phyloP scores from a whole-genome alignment of 2,797 vertebrate genomes.

The Tinamus major region DNA sequence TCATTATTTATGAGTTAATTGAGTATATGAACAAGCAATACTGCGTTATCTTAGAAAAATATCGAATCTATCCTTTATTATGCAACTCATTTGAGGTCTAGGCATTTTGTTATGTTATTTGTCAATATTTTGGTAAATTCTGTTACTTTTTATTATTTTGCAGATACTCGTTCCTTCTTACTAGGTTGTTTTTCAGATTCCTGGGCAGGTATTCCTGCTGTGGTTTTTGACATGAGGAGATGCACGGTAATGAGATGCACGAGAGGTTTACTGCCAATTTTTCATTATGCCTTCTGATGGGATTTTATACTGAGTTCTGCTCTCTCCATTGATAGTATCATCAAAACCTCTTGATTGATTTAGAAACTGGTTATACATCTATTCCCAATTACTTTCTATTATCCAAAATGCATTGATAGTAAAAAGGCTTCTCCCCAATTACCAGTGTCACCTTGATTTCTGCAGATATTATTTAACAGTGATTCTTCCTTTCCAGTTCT shows the following conservation, averaged over 20 bases:
- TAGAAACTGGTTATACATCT: conserved; percentile 15
- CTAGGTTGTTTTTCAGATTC: background rate
- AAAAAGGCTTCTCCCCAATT: conserved; percentile 45
- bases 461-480: conserved; percentile 39
- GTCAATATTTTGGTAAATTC: background rate
- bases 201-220: background rate
- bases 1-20: background rate
- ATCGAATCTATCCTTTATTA: background rate
- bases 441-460: conserved; percentile 15
- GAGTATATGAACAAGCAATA: background rate
- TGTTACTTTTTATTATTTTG: background rate
- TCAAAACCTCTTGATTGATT: conserved; percentile 11
- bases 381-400: conserved; percentile 35
- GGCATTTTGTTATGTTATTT: background rate
- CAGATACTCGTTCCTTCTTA: background rate
- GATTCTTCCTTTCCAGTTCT: conserved; percentile 29
- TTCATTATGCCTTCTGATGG: background rate
- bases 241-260: background rate
- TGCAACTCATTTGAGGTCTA: background rate
- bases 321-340: background rate
- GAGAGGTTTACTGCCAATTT: background rate
- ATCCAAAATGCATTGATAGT: background rate
- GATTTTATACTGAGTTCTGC: background rate
- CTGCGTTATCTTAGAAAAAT: background rate
- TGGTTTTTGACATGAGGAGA: background rate